These are phyloP conservation scores for Anableps anableps DNA, from an alignment of 2,797 vertebrate species.

Conservation along the genomic window DNA sequence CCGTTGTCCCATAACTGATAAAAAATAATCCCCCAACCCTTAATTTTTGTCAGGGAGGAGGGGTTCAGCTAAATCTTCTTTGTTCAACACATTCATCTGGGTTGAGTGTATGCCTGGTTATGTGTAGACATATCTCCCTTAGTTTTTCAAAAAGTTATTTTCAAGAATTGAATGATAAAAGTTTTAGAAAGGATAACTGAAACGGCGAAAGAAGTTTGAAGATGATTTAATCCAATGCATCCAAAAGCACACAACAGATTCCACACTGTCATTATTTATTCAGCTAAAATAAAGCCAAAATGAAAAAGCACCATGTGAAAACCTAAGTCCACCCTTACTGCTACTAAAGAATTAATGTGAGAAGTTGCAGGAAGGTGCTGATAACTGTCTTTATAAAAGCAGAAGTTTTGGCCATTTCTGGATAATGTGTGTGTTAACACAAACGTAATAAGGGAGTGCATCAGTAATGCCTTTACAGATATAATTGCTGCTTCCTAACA, in stretches of 20 bases:
- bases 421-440: background rate
- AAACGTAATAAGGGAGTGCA: too few species aligned
- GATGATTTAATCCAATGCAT: background rate
- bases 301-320: background rate
- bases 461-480: too few species aligned
- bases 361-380: background rate
- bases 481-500: too few species aligned
- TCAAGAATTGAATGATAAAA: background rate
- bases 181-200: background rate
- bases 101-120: constrained; percentile 20
- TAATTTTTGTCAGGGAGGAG: constrained; percentile 50
- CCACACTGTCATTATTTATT: background rate
- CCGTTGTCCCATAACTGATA: constrained; percentile 56
- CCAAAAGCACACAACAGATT: background rate
- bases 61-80: constrained; percentile 58
- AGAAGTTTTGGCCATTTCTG: background rate
- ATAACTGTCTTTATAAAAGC: background rate
- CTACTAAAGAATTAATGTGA: background rate
- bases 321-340: background rate
- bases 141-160: background rate
- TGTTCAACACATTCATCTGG: constrained; percentile 63
- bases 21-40: constrained; percentile 73
- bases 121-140: constrained; percentile 2
- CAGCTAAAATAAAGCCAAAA: background rate
- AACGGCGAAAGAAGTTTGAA: background rate